Conservation (phyloP, 2,888 invertebrate genomes). For the Hydrotaea cyrtoneurina region DNA sequence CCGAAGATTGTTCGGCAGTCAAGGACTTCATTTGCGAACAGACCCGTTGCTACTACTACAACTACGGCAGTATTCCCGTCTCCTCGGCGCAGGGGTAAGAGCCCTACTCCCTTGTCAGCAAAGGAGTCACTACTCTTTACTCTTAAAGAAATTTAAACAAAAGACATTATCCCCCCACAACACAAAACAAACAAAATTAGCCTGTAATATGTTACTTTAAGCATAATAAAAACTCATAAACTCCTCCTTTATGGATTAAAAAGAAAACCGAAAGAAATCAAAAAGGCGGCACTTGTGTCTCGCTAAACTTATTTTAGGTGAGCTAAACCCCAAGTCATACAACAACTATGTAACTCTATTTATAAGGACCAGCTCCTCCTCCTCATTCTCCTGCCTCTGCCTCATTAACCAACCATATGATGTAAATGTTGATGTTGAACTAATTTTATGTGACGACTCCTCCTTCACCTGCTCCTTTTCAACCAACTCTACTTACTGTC, state of each 20-base stretch:
- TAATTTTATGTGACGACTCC: not conserved
- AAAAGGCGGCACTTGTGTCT: conserved; percentile 52
- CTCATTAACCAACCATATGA: not conserved
- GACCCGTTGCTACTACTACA: conserved; percentile 94
- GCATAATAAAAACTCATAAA: conserved; percentile 64
- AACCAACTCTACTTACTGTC: no score
- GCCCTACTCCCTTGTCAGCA: conserved; percentile 40
- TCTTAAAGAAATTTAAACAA: conserved; percentile 51
- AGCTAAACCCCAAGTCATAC: conserved; percentile 81
- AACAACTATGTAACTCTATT: conserved; percentile 4
- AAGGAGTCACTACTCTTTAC: conserved; percentile 53
- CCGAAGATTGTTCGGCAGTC: conserved; percentile 90
- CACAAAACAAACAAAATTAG: conserved; percentile 70
- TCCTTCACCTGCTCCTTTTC: no score
- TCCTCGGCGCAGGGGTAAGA: conserved; percentile 95
- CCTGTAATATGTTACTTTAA: conserved; percentile 66
- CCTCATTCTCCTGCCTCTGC: not conserved
- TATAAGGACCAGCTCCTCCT: not conserved
- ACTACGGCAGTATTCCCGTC: conserved; percentile 94
- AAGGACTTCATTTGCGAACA: conserved; percentile 95
- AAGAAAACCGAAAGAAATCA: conserved; percentile 49
- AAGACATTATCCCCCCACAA: conserved; percentile 69
- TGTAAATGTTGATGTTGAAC: not conserved
- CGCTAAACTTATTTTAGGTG: conserved; percentile 75
- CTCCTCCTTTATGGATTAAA: conserved; percentile 40